Conservation (phyloP, 1,140 invertebrate species). For the Procambarus virginalis region DNA sequence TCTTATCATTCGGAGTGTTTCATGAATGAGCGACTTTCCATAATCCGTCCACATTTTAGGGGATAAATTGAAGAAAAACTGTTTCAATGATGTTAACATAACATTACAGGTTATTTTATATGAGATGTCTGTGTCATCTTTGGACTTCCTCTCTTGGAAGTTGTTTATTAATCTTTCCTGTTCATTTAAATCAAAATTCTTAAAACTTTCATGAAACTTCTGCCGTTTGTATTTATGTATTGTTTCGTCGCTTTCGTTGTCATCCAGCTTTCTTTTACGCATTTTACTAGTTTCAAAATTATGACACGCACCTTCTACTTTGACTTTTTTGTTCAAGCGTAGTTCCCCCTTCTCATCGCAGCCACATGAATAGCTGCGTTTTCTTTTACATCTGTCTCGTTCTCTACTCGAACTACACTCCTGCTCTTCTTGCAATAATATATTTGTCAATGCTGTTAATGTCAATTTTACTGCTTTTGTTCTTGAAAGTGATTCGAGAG, state of each 20-base stretch:
- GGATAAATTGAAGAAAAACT: slow-evolving; percentile 12
- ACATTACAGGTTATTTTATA: not conserved
- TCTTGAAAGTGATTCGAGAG: slow-evolving; percentile 6
- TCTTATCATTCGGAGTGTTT: not conserved
- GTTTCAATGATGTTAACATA: not conserved
- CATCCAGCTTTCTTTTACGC: slow-evolving; percentile 1
- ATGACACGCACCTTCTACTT: not conserved
- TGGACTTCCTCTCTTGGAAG: not conserved
- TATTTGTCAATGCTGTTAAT: slow-evolving; percentile 19
- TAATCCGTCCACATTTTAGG: slow-evolving; percentile 29
- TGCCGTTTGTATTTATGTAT: not conserved
- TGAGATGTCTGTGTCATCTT: not conserved
- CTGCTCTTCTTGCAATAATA: slow-evolving; percentile 5
- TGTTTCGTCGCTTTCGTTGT: not conserved
- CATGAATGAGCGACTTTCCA: not conserved
- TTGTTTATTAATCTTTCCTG: not conserved
- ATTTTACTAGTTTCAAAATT: not conserved
- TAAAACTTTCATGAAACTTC: not conserved
- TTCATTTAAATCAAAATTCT: not conserved
- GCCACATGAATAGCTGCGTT: slow-evolving; percentile 36
- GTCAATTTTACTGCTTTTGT: not conserved
- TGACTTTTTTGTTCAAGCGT: slow-evolving; percentile 4
- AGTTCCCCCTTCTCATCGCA: not conserved
- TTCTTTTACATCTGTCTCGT: slow-evolving; percentile 29
- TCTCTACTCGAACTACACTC: slow-evolving; percentile 9